Percentiles rank a stretch among this genome's conserved stretches.
Evolutionary conservation across 2,797 vertebrate genomes (phyloP).

Genomic region (Glossophaga mutica): DNA sequence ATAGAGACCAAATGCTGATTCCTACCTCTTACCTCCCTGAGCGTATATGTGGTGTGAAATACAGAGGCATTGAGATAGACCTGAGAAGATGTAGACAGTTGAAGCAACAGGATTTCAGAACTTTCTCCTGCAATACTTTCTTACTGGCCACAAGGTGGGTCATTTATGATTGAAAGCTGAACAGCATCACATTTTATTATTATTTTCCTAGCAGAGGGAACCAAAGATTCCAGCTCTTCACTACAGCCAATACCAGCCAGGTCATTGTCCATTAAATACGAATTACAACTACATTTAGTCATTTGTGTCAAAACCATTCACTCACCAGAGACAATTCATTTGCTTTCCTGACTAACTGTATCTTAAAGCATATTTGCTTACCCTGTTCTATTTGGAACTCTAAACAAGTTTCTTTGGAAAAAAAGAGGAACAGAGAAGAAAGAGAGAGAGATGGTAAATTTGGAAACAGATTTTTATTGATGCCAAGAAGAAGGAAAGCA

Average conservation of each 20-base stretch:
- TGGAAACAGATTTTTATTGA: conserved; percentile 46
- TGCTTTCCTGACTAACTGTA: not conserved
- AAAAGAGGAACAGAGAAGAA: conserved; percentile 10
- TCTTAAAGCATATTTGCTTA: conserved; percentile 2
- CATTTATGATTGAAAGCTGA: not conserved
- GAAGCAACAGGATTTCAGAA: not conserved
- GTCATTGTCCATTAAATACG: not conserved
- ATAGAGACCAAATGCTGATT: not conserved
- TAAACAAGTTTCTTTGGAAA: conserved; percentile 17
- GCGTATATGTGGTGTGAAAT: not conserved
- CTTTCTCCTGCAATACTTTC: not conserved
- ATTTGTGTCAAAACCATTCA: not conserved
- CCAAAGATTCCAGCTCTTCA: not conserved
- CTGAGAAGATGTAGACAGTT: not conserved
- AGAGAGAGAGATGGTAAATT: not conserved
- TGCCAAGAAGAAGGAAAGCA: conserved; percentile 45
- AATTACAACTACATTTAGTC: not conserved
- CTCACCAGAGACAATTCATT: not conserved
- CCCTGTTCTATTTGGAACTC: not conserved
- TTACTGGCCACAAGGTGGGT: not conserved
- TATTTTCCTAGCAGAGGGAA: not conserved
- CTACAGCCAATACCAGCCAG: not conserved
- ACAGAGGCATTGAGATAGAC: not conserved
- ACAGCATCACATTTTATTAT: not conserved
- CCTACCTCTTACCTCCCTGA: not conserved